Percentiles rank a stretch among this genome's conserved stretches.
Conservation (phyloP, 2,113 vertebrate genomes). For the Gorsachius goisagi region DNA sequence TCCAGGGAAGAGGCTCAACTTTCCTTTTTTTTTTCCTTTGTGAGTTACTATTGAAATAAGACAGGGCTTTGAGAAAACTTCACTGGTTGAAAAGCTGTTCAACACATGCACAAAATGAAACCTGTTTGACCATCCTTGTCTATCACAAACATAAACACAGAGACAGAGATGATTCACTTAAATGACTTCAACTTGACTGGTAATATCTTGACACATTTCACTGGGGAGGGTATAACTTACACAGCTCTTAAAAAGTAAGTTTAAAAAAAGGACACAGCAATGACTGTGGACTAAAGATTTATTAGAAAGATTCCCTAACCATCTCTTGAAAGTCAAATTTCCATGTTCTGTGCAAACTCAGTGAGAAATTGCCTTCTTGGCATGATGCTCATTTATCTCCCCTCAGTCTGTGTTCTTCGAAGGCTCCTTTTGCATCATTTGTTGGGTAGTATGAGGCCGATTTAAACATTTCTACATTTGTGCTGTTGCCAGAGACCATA, state of each 20-base stretch:
- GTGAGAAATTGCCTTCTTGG: constrained; percentile 56
- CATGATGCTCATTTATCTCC: constrained; percentile 38
- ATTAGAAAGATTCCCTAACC: constrained; percentile 41
- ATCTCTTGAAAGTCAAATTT: constrained; percentile 49
- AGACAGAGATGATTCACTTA: constrained; percentile 28
- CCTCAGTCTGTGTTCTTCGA: constrained; percentile 22
- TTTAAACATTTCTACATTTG: constrained; percentile 46
- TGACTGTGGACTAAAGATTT: constrained; percentile 41
- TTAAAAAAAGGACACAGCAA: constrained; percentile 23
- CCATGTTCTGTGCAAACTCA: constrained; percentile 38
- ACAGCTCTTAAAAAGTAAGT: constrained; percentile 13
- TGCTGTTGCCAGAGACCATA: constrained; percentile 3
- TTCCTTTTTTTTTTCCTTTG: background rate
- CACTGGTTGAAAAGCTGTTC: background rate
- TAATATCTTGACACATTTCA: constrained; percentile 47
- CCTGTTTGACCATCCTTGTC: background rate
- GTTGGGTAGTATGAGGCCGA: background rate
- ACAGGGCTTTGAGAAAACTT: background rate
- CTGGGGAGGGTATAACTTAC: constrained; percentile 9
- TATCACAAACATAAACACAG: background rate
- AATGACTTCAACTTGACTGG: constrained; percentile 25
- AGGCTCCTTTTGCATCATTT: constrained; percentile 42
- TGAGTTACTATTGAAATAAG: background rate
- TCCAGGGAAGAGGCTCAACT: background rate
- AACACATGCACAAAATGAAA: background rate